Base-by-base conservation (phyloP, 2,797 vertebrate genomes). In the Helostoma temminkii region DNA sequence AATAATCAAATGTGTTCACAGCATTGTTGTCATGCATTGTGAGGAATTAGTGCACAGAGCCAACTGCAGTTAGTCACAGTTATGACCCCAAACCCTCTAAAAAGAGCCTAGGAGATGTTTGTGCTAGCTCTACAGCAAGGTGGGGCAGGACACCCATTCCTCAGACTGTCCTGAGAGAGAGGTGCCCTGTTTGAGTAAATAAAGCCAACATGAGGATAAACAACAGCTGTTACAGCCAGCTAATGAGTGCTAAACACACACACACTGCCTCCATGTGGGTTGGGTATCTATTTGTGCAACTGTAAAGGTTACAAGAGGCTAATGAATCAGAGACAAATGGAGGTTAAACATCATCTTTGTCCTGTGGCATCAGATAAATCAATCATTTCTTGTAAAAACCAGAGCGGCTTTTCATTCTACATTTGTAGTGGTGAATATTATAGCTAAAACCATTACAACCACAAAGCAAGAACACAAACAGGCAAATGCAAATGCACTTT, bases 121-220 rank as follows among this genome's bases (percentile, higher is more conserved):
- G 71, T 52, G 71, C 45, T 56, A 67, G 72, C 48, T 52, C 52
- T 65, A 76, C 67, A 72, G 55, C 65, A 43, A 43, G 49, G 63
- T 73, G 56, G 70, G 65, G 26, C 63, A 65, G 66, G 61, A 58
- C 63, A 68, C 61, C 49, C 54, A 68, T 48, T 70, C 76, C 49
- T 71, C 58, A 46, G 60, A 58, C 30, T 47, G 80, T 82, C 73
- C 85, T 78, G 62, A 82, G 83, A 90, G 83, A 87, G 73, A 81
- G 73, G 74, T 89, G 88, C 84, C 88, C 88, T 82, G 86, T 88
- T 93, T 95, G 94, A 96, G 94, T 96, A 97, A 96, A 95, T 95
- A 96, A 95, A 86, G 89, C 88, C 74, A 93, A 88, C 89, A 88
- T 87, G 88, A 71, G 93, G 93, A 94, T 92, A 95, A 95, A 93